phyloP scores from a whole-genome alignment of 2,888 invertebrate genomes.

The Rutpela maculata region DNA sequence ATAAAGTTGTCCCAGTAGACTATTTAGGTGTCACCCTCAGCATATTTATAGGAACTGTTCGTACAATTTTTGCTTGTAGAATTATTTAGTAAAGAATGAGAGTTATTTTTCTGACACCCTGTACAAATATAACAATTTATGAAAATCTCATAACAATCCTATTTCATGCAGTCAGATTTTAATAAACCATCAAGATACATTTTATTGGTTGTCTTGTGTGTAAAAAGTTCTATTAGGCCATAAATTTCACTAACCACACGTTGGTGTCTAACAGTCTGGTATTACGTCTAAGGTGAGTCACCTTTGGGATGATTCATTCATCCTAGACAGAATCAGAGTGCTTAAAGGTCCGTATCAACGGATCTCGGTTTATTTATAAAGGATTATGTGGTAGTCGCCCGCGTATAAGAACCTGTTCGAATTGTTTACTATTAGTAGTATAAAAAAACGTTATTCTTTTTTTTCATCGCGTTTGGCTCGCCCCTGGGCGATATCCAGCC shows the following conservation, averaged over 20 bases:
- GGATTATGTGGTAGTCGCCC: background rate
- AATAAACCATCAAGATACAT: no score
- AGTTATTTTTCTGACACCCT: no score
- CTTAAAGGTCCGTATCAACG: background rate
- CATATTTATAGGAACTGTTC: no score
- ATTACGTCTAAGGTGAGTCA: background rate
- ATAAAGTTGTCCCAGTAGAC: no score
- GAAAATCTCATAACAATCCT: no score
- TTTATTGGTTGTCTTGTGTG: no score
- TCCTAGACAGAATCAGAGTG: background rate
- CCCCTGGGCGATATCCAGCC: background rate
- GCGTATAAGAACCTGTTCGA: background rate
- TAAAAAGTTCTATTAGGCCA: background rate
- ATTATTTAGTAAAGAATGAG: no score
- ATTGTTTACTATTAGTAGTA: conserved; percentile 1
- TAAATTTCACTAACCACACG: background rate
- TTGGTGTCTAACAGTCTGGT: conserved; percentile 4
- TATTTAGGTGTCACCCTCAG: no score
- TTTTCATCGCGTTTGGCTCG: background rate
- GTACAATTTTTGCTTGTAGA: no score
- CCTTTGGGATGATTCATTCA: conserved; percentile 5
- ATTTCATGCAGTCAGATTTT: no score
- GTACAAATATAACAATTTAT: no score
- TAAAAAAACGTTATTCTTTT: conserved; percentile 1
- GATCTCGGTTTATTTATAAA: conserved; percentile 3